Evolutionary conservation across 2,113 vertebrate genomes (phyloP), one percentile per base, ranked within the genome.

Genomic region (Pterophyllum scalare): DNA sequence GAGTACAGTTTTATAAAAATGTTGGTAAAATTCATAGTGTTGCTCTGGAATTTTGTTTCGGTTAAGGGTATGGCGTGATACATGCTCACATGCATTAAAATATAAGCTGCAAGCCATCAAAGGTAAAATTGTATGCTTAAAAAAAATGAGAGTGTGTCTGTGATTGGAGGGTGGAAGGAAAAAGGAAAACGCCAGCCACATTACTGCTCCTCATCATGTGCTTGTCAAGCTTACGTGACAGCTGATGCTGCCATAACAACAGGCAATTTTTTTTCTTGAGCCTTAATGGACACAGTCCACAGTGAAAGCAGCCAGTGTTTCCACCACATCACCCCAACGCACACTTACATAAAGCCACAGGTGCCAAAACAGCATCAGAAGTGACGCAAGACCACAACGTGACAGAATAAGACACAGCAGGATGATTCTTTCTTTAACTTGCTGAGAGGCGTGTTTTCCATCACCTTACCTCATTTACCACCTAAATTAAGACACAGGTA

Each of bases 401-500:
- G 57, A 80, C 12, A 57, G 60, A 84, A 28, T 19, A 76, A 57
- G 43, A 67, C 17, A 19, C 8, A 1, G 22, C 46, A 1, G 15
- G 75, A 80, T 2, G 1, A 74, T 59, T 86, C 24, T 49, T 89
- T 85, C 61, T 87, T 22, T 46, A 57, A 19, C 57, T 56, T 43
- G 17, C 24, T 31, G 3, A 86, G 19, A 59, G 60, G 72, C 83
- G 65, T 64, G 57, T 65, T 92, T 93, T 93, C 90, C 92, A 92
- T 92, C 84, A n/a, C 64, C 79, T 91, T 91, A 93, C 26, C 64
- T 64, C 58, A 57, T 89, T 87, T 89, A 80, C 85, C 72, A 81
- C 79, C 35, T 49, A 70, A 74, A 89, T 33, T 79, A 80, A 75
- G 79, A 79, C 56, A 75, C 72, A 59, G 88, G 33, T 46, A 43